phyloP scores from a whole-genome alignment of 2,797 vertebrate genomes.

The Vultur gryphus region DNA sequence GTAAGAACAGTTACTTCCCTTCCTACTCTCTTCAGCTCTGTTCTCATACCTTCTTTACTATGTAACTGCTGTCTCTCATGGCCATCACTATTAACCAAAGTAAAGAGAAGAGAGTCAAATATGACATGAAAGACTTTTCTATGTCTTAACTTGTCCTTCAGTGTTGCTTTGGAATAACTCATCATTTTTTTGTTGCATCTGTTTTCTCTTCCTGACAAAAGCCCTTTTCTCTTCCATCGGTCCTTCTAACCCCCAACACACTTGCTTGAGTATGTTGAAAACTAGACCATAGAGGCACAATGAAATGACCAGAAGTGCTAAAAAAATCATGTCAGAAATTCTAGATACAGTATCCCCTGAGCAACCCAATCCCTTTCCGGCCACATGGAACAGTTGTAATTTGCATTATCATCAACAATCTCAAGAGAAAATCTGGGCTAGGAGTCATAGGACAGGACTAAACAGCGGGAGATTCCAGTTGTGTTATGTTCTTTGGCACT shows the following conservation, averaged over 20 bases:
- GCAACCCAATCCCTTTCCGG: neutral
- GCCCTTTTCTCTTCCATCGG: neutral
- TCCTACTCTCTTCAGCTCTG: neutral
- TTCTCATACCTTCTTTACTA: neutral
- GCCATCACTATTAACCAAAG: neutral
- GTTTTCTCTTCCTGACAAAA: neutral
- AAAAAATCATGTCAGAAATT: neutral
- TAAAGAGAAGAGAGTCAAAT: neutral
- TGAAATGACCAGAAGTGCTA: neutral
- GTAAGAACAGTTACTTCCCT: neutral
- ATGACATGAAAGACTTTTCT: neutral
- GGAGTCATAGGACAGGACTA: neutral
- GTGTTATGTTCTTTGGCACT: constrained; percentile 27
- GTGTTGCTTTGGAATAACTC: neutral
- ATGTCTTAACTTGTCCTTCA: neutral
- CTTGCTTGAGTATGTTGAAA: neutral
- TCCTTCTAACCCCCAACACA: neutral
- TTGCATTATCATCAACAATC: neutral
- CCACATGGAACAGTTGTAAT: neutral
- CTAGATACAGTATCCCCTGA: neutral
- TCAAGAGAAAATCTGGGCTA: constrained; percentile 5
- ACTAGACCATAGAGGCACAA: neutral
- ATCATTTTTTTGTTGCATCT: neutral
- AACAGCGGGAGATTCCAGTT: constrained; percentile 3
- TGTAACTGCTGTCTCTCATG: neutral